Evolutionary conservation across 1,140 invertebrate species (phyloP), one percentile per base, ranked within the genome.

Genomic region (Danaus plexippus): DNA sequence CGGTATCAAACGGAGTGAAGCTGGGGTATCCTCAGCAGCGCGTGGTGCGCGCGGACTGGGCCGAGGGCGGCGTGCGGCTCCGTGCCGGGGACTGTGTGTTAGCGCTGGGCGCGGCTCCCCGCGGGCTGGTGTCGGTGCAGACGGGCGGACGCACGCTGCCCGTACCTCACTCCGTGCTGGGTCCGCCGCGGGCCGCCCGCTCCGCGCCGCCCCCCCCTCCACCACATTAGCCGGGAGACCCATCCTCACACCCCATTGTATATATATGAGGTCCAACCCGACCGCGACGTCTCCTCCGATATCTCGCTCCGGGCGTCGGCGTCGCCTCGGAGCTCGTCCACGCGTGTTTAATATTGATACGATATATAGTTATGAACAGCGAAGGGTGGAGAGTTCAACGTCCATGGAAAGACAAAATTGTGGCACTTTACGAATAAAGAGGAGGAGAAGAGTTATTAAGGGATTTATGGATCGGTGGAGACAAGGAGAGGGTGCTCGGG

Each of bases 21-120:
- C 83, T 97, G 55, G 92, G 94, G 60, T 97, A 97, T 88, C 96
- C 96, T 41, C 96, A 98, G 87, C 95, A 92, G 53, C 91, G 96
- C 73, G 88, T 95, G 18, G 96, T 97, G 94, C 95, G 96, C 84
- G 93, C 93, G 89, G 92, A 94, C 61, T 98, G 94, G 88, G 90
- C 90, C 85, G 73, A 71, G 75, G 77, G 82, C 48, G 75, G 80
- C 53, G 77, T 86, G 69, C 87, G 88, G 58, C 87, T 89, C 66
- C 79, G 87, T 75, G 66, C 73, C 69, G 55, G 90, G 48, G 81
- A 85, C 67, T 52, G 61, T 48, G 81, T 85, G 69, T 71, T 82
- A 22, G 82, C 78, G 51, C 67, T 85, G 44, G 80, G 82, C 63
- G 80, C 81, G 41, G 82, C 80, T 56, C 61, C 74, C 11, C 69